Evolutionary conservation across 2,888 invertebrate genomes (phyloP).

Genomic region (Melinaea marsaeus): DNA sequence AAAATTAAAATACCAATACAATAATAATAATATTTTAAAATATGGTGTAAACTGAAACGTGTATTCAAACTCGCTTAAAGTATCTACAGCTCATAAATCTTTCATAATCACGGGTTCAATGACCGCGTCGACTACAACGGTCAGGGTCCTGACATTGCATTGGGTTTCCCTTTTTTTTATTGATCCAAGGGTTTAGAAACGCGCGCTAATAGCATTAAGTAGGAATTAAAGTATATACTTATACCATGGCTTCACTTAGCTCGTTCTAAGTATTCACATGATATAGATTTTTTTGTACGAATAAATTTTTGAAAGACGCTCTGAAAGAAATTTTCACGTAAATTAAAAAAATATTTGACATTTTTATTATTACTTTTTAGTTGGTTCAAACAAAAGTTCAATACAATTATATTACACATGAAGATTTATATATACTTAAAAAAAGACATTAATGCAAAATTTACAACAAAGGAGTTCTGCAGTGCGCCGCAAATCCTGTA

Average conservation of each 20-base stretch:
- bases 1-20: background rate
- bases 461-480: slow-evolving; percentile 3
- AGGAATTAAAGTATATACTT: slow-evolving; percentile 2
- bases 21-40: background rate
- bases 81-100: slow-evolving; percentile 57
- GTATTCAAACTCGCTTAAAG: slow-evolving; percentile 47
- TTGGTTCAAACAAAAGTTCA: too few species aligned
- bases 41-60: slow-evolving; percentile 40
- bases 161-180: slow-evolving; percentile 30
- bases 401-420: background rate
- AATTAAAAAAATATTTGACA: too few species aligned
- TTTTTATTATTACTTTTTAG: too few species aligned
- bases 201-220: slow-evolving; percentile 8
- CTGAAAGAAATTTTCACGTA: too few species aligned
- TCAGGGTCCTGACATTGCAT: slow-evolving; percentile 62
- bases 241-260: slow-evolving; percentile 19
- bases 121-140: slow-evolving; percentile 52
- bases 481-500: slow-evolving; percentile 1
- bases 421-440: too few species aligned
- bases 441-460: background rate
- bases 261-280: slow-evolving; percentile 1
- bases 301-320: background rate
- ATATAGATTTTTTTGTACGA: background rate
- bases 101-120: slow-evolving; percentile 50
- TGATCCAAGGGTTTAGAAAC: slow-evolving; percentile 1